Evolutionary conservation across 2,888 invertebrate species (phyloP).

Genomic region (Stenolophus ochropezus): DNA sequence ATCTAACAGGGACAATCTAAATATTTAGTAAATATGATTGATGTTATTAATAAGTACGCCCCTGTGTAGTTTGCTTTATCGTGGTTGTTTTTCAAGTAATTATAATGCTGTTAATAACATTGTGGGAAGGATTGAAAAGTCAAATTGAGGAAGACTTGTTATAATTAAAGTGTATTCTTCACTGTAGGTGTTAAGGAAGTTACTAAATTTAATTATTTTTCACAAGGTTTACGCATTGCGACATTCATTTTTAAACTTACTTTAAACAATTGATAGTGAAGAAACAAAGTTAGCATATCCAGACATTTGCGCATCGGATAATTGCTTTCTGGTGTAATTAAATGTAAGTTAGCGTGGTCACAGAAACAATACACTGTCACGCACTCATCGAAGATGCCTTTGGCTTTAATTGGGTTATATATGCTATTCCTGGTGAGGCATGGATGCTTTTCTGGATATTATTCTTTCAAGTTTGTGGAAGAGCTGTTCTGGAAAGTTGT

Average conservation of each 20-base stretch:
- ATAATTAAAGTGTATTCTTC: not conserved
- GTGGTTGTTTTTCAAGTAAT: no score
- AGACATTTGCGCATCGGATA: not conserved
- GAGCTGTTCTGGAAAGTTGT: not conserved
- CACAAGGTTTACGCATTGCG: not conserved
- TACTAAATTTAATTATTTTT: not conserved
- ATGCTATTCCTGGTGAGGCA: not conserved
- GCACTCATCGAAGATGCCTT: not conserved
- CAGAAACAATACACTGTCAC: not conserved
- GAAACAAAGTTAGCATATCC: not conserved
- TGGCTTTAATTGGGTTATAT: not conserved
- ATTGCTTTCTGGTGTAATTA: not conserved
- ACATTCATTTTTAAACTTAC: not conserved
- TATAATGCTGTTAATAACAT: no score
- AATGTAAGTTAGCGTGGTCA: not conserved
- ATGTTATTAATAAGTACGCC: no score
- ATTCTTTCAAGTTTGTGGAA: not conserved
- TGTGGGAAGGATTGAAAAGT: not conserved
- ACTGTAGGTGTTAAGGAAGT: not conserved
- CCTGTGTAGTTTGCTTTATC: no score
- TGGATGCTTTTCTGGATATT: not conserved
- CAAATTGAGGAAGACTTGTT: not conserved
- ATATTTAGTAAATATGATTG: no score
- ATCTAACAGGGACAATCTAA: no score
- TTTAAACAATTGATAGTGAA: not conserved